A percentile compares a stretch with the other conserved stretches of the same genome.
phyloP scores from a whole-genome alignment of 1,140 invertebrate genomes.

The Drosophila kurseongensis region DNA sequence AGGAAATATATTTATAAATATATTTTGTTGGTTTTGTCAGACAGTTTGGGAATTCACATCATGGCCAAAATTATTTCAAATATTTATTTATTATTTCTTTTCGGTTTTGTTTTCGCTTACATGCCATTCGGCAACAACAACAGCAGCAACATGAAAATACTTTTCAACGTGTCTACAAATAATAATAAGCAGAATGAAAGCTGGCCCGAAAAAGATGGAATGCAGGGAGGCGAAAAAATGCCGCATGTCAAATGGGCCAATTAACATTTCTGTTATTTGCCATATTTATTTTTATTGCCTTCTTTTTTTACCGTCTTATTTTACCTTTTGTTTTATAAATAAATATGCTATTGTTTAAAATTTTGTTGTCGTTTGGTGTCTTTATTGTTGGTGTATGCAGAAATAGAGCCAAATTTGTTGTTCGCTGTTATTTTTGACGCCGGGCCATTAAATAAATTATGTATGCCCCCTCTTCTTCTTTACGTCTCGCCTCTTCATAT shows the following conservation, averaged over 20 bases:
- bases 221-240: constrained; percentile 57
- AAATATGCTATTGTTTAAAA: constrained; percentile 75
- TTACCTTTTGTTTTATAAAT: constrained; percentile 77
- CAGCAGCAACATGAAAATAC: constrained; percentile 46
- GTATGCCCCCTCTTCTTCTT: constrained; percentile 40
- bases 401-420: constrained; percentile 60
- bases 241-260: constrained; percentile 82
- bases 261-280: constrained; percentile 81
- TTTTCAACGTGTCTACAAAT: constrained; percentile 49
- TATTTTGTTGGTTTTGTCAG: constrained; percentile 46
- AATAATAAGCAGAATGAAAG: constrained; percentile 71
- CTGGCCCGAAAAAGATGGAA: constrained; percentile 43
- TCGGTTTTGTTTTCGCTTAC: constrained; percentile 36
- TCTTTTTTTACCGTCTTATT: constrained; percentile 14
- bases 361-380: constrained; percentile 33
- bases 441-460: constrained; percentile 66
- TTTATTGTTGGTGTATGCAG: constrained; percentile 60
- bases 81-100: constrained; percentile 61
- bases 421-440: constrained; percentile 62
- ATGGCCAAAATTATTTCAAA: constrained; percentile 73
- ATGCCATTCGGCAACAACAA: constrained; percentile 45
- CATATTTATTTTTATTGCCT: constrained; percentile 46
- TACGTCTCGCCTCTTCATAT: constrained; percentile 10
- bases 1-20: constrained; percentile 45
- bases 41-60: constrained; percentile 78